These are phyloP conservation scores for Ricordea florida DNA, from an alignment of 92 coral and sea anemone genomes.

Conservation along the genomic window DNA sequence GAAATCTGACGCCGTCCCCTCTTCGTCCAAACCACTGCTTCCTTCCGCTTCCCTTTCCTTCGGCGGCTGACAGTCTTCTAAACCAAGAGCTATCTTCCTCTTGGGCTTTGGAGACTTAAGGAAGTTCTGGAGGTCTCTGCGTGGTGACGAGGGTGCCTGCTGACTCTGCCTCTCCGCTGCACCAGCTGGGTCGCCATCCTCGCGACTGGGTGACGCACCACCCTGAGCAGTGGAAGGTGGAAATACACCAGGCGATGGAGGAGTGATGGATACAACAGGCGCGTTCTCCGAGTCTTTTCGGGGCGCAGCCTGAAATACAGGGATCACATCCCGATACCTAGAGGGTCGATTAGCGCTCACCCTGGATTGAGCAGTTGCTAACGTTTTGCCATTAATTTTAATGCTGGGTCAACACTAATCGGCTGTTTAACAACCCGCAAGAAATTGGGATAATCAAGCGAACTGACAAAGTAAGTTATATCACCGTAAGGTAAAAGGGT, in stretches of 20 bases:
- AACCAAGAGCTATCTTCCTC: conserved; percentile 27
- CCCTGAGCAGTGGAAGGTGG: conserved; percentile 10
- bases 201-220: background rate
- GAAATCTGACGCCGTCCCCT: conserved; percentile 78
- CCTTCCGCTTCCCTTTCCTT: conserved; percentile 44
- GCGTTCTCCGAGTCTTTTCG: background rate
- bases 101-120: conserved; percentile 35
- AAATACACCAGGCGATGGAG: conserved; percentile 67
- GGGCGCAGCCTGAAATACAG: background rate
- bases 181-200: background rate
- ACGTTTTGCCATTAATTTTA: background rate
- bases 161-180: background rate
- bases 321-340: too few species aligned
- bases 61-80: background rate
- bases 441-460: too few species aligned
- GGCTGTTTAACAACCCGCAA: too few species aligned
- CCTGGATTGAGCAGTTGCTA: background rate
- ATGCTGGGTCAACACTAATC: too few species aligned
- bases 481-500: too few species aligned
- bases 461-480: too few species aligned
- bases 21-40: conserved; percentile 83
- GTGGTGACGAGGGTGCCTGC: background rate
- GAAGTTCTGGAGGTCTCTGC: background rate
- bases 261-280: conserved; percentile 74
- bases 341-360: background rate